Base-by-base conservation (phyloP, 2,888 invertebrate species). In the Amiota mariae region DNA sequence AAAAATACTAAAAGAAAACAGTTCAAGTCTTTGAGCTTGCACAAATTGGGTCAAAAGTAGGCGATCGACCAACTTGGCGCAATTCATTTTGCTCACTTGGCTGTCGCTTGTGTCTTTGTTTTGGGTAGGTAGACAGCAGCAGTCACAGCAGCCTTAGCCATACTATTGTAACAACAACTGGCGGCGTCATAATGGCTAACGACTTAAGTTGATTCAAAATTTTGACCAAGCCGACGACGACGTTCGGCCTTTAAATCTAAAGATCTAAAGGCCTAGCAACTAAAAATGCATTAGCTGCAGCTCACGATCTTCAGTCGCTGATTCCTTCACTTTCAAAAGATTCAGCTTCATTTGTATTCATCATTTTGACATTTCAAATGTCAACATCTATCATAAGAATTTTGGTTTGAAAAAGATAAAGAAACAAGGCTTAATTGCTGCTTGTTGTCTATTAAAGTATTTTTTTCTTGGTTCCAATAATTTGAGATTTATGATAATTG, bases 351-450 rank as follows among this genome's bases (percentile, higher is more conserved):
- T 76, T 76, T 76, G 76, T 76, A 76, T 73, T 73, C 74, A 74
- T 76, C 74, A 74, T 71, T 76, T 84, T 82, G 85, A 82, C 87
- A 85, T 84, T 85, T 79, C 75, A 85, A 85, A 82, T 83, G 83
- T 81, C 83, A 79, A 80, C 79, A 76, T 77, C 76, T 68, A 15
- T 68, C 67, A 68, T 54, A 51, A 36, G 36, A 36, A 36, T 36
- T 24, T 68, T 51, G 13, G 20, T 54, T 68, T 51, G 46, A n/a
- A 10, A 36, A 36, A 36, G 36, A 36, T 36, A 36, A 36, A 36
- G 6, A 36, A 36, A 36, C 20, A 66, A 66, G 67, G 67, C 67
- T 68, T 68, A 68, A 68, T 68, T 68, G 67, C 54, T 24, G 67
- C 67, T 68, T 68, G 67, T 68, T 68, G 67, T 68, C 67, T 11